phyloP scores from a whole-genome alignment of 2,797 vertebrate genomes.

The Diplodus puntazzo region DNA sequence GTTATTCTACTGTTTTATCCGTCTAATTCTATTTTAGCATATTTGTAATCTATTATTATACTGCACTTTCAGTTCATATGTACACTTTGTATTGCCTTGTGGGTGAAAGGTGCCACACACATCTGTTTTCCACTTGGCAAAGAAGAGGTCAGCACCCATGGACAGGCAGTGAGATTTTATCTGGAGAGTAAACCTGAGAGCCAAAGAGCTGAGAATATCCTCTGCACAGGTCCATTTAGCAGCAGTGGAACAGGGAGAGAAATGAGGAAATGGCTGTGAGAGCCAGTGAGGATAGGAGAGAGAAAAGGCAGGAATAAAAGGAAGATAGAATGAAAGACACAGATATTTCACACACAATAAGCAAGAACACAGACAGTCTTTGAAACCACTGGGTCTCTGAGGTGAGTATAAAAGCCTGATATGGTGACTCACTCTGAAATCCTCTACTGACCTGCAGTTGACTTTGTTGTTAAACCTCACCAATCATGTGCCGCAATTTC shows the following conservation, averaged over 20 bases:
- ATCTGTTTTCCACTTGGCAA: slow-evolving; percentile 41
- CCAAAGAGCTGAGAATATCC: slow-evolving; percentile 65
- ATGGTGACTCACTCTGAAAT: background rate
- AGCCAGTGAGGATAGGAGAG: slow-evolving; percentile 6
- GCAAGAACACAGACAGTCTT: background rate
- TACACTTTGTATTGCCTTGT: background rate
- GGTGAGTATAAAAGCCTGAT: slow-evolving; percentile 13
- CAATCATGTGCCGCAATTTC: background rate
- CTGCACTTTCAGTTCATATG: background rate
- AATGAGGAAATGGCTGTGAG: slow-evolving; percentile 32
- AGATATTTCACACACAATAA: slow-evolving; percentile 23
- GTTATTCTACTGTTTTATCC: background rate
- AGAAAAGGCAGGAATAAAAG: slow-evolving; percentile 13
- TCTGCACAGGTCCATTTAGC: slow-evolving; percentile 53
- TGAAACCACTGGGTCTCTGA: slow-evolving; percentile 12
- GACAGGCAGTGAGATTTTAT: slow-evolving; percentile 66
- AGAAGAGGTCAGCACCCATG: slow-evolving; percentile 53
- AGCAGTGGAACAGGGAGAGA: slow-evolving; percentile 36
- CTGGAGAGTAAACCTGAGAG: slow-evolving; percentile 57
- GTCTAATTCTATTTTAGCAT: background rate
- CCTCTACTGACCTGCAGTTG: slow-evolving; percentile 12
- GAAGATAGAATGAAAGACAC: slow-evolving; percentile 18
- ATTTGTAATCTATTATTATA: background rate
- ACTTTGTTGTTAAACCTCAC: slow-evolving; percentile 10
- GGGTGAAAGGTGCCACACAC: background rate